Evolutionary conservation across 1,140 invertebrate species (phyloP).

Genomic region (Nebria ingens): DNA sequence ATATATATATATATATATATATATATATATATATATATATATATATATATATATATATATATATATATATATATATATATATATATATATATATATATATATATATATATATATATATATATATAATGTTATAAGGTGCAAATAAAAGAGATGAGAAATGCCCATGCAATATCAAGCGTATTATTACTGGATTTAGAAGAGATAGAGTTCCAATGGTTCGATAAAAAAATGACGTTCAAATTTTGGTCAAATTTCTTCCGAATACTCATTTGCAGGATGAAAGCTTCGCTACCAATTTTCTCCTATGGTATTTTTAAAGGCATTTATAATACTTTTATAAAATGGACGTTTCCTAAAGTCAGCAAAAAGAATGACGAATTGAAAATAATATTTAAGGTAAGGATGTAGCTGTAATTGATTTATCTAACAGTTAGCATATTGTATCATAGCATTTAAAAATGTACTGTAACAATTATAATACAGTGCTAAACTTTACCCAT

Average conservation of each 20-base stretch:
- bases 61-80: too few species aligned
- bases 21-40: too few species aligned
- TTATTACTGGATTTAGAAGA: conserved; percentile 45
- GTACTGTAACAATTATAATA: too few species aligned
- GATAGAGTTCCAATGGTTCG: conserved; percentile 48
- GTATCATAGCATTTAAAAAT: too few species aligned
- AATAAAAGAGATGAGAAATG: conserved; percentile 46
- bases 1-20: too few species aligned
- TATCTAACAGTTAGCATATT: conserved; percentile 6
- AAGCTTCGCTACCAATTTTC: conserved; percentile 44
- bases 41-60: too few species aligned
- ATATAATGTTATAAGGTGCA: too few species aligned
- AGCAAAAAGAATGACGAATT: conserved; percentile 40
- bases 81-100: too few species aligned
- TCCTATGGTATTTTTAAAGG: conserved; percentile 43
- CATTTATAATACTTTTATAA: conserved; percentile 38
- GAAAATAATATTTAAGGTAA: conserved; percentile 46
- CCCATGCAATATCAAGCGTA: conserved; percentile 45
- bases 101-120: too few species aligned
- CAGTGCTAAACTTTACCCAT: too few species aligned
- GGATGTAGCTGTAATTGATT: conserved; percentile 14
- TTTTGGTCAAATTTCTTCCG: conserved; percentile 19
- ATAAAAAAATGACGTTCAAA: conserved; percentile 35
- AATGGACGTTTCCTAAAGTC: conserved; percentile 38
- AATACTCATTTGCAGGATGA: conserved; percentile 42